Conservation (phyloP, 2,797 vertebrate species). For the Pantherophis vulpinus region DNA sequence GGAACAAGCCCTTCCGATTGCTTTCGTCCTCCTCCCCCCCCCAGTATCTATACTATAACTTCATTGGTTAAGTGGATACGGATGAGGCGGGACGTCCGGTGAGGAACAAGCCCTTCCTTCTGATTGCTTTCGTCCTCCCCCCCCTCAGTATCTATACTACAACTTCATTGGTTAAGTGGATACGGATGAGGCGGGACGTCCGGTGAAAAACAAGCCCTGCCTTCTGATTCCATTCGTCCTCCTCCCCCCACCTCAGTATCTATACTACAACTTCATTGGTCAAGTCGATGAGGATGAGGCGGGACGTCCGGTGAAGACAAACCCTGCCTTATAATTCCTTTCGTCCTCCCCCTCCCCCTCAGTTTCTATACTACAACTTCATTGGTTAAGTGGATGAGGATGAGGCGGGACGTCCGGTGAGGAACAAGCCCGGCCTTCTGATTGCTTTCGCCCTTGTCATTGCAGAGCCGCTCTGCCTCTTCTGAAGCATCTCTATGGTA, state of each 20-base stretch:
- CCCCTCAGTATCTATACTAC: fast-evolving
- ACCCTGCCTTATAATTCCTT: fast-evolving
- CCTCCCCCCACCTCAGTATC: too few species aligned
- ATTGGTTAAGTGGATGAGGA: background rate
- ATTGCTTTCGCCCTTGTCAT: background rate
- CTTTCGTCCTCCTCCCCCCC: background rate
- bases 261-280: background rate
- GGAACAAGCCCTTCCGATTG: fast-evolving
- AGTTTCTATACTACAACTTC: background rate
- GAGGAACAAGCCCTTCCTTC: fast-evolving
- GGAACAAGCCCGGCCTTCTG: too few species aligned
- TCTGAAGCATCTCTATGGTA: background rate
- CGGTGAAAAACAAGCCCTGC: too few species aligned
- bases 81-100: background rate
- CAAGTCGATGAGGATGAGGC: background rate
- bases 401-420: background rate
- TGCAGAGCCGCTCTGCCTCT: background rate
- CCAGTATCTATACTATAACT: fast-evolving
- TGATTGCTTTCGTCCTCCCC: fast-evolving
- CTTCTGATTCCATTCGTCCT: too few species aligned
- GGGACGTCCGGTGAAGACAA: background rate
- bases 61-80: background rate
- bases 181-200: background rate
- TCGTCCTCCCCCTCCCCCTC: too few species aligned
- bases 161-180: background rate